These are phyloP conservation scores for Nibea coibor DNA, from an alignment of 2,113 vertebrate genomes.

Conservation along the genomic window DNA sequence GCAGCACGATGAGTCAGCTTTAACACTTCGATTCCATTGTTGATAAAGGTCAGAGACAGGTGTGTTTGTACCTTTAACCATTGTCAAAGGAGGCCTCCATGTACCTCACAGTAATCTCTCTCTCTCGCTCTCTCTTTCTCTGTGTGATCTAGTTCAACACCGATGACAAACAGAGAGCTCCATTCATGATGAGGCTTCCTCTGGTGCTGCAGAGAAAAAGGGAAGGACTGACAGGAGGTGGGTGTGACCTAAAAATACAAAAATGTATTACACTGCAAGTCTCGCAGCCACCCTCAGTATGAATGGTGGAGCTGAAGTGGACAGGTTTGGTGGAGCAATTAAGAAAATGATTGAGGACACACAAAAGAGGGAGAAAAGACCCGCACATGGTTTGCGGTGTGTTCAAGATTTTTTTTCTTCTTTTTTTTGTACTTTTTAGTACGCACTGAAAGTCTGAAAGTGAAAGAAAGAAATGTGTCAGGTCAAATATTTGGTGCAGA, in stretches of 20 bases:
- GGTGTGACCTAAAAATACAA: conserved; percentile 71
- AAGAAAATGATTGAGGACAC: conserved; percentile 16
- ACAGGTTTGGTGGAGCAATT: conserved; percentile 2
- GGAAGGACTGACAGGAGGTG: conserved; percentile 56
- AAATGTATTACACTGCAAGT: conserved; percentile 50
- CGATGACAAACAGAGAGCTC: conserved; percentile 19
- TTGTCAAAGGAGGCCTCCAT: not conserved
- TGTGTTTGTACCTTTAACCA: not conserved
- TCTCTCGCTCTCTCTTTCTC: not conserved
- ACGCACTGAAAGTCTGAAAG: conserved; percentile 34
- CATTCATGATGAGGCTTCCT: conserved; percentile 55
- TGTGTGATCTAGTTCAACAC: not conserved
- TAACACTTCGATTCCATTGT: conserved; percentile 3
- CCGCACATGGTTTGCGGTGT: not conserved
- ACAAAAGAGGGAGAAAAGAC: not conserved
- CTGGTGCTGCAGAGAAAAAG: conserved; percentile 15
- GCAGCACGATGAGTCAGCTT: not conserved
- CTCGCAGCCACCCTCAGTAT: conserved; percentile 50
- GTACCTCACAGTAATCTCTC: not conserved
- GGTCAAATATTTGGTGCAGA: conserved; percentile 28
- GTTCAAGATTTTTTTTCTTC: conserved; percentile 19
- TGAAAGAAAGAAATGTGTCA: conserved; percentile 44
- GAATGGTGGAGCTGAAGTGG: conserved; percentile 63
- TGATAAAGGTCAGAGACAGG: not conserved
- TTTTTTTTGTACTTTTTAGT: not conserved